These are phyloP conservation scores for Pterocles gutturalis DNA, from an alignment of 2,113 vertebrate genomes.

Conservation along the genomic window DNA sequence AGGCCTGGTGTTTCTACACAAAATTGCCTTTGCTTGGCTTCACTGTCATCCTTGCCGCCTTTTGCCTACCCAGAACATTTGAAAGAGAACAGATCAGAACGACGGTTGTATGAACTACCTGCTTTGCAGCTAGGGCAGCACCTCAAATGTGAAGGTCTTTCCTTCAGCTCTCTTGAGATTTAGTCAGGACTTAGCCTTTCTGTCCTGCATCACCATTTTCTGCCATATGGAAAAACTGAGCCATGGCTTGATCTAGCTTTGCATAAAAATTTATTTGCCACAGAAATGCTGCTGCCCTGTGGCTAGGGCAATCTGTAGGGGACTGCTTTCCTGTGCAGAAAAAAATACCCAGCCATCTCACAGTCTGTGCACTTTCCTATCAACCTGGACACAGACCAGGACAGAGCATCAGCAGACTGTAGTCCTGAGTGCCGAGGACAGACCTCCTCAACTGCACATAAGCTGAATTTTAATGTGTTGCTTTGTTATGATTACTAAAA, in stretches of 20 bases:
- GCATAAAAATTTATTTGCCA: not conserved
- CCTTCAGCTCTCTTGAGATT: not conserved
- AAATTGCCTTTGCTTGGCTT: not conserved
- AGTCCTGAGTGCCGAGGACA: not conserved
- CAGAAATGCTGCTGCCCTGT: not conserved
- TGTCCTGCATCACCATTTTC: not conserved
- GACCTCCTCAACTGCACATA: not conserved
- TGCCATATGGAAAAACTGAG: not conserved
- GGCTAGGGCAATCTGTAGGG: not conserved
- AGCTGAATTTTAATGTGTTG: not conserved
- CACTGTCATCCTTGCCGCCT: not conserved
- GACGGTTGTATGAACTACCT: not conserved
- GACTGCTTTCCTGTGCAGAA: not conserved
- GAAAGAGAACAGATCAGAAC: not conserved
- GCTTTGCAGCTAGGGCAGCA: not conserved
- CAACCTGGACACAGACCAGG: not conserved
- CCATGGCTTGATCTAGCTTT: not conserved
- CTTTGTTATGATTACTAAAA: not conserved
- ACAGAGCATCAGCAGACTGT: not conserved
- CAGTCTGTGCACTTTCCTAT: not conserved
- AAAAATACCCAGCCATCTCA: not conserved
- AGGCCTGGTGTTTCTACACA: not conserved
- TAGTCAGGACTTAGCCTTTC: not conserved
- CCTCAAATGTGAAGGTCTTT: not conserved
- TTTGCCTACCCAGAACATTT: not conserved